Evolutionary conservation across 2,888 invertebrate genomes (phyloP), one percentile per base, ranked within the genome.

Genomic region (Ferdinandea cuprea): DNA sequence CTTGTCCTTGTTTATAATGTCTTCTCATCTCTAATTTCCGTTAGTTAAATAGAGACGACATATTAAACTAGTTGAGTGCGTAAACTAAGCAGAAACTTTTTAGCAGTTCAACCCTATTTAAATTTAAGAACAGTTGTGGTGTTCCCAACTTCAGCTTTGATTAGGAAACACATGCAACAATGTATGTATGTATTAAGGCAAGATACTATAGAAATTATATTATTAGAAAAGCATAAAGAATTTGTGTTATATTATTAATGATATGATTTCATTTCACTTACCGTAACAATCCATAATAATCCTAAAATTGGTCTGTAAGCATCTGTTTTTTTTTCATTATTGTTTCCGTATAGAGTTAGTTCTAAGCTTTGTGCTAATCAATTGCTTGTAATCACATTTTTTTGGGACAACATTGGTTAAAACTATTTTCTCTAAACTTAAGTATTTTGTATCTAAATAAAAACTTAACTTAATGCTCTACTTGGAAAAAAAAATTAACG

Each of bases 221-320:
- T 44, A 44, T 17, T 8, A 11, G 11, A 42, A n/a, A 15, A 11
- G 4, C 15, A 19, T 19, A 17, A 9, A 11, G 4, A 9, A 44
- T 19, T 1, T 44, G 17, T n/a, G 44, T 65, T n/a, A 44, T 50
- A 65, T 25, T 40, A 13, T 52, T 59, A 46, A 56, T 78, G 83
- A 83, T 83, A 83, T 83, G 77, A 59, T 78, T 61, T 48, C 48
- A 50, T 72, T 78, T 54, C 59, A 78, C 83, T 77, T 81, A 81
- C 81, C 81, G 21, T 56, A 11, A 17, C 52, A 30, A 44, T 44
- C 40, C 37, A 40, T 58, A 21, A 40, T 58, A 21, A 56, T 17
- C 48, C 35, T 61, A 54, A 59, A 54, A 68, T 50, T 69, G 76
- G 69, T 40, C 46, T 61, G 63, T 61, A 63, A 71, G 46, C 48